Evolutionary conservation across 2,888 invertebrate species (phyloP), one percentile per base, ranked within the genome.

Genomic region (Dione vanillae): DNA sequence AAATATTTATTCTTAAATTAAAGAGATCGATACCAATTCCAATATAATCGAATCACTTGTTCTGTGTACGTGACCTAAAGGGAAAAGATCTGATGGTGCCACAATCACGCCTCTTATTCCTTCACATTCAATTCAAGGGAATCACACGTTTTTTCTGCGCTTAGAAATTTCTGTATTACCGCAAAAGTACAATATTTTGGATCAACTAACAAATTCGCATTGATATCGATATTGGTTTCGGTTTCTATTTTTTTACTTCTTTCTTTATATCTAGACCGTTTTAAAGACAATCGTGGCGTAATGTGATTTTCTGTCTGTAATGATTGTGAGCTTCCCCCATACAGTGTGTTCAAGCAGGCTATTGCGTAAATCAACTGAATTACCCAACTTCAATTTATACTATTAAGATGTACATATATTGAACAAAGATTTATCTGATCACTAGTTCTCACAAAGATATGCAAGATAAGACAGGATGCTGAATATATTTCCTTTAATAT

Each of bases 41-140:
- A 56, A n/a, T 6, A 64, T 9, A 19, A 64, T 51, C 2, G 35
- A 64, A 1, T 37, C 19, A 14, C 1, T 0, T 64, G 40, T 19
- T 49, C 64, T 64, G 14, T 40, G 62, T 64, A 54, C 40, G 37
- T 56, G 68, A 64, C 62, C 54, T 47, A 54, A 69, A 64, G 45
- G 56, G 68, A 69, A 54, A 52, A 65, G 52, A 64, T 64, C 54
- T 62, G 52, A 69, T 69, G 47, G 40, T 69, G 62, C 70, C 73
- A 71, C 71, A 69, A 73, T 73, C 72, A 72, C 56, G 66, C 52
- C 68, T 71, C 68, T 65, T 69, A 74, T 72, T 69, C 65, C 49
- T 54, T 64, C 62, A 54, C 62, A 75, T 72, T 72, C 56, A 75
- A 71, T 75, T 69, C 67, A 62, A 43, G 27, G 49, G 64, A 73